A percentile compares a stretch with the other conserved stretches of the same genome.
phyloP scores from a whole-genome alignment of 2,797 vertebrate genomes.

The Mormyrops attenuatus region DNA sequence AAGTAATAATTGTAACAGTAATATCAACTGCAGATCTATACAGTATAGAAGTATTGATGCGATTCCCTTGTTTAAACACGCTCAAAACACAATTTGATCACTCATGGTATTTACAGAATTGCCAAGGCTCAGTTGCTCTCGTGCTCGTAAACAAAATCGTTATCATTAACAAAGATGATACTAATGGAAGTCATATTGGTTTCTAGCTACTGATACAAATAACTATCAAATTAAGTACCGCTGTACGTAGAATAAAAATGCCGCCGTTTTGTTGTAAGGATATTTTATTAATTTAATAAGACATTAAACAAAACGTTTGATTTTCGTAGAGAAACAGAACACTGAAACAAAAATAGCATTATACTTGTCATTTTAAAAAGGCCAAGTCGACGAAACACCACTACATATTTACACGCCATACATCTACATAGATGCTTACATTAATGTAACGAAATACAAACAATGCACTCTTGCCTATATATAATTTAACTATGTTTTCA shows the following conservation, averaged over 20 bases:
- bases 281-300: not conserved
- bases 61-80: not conserved
- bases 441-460: not conserved
- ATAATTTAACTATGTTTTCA: not conserved
- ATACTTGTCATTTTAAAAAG: not conserved
- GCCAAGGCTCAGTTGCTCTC: not conserved
- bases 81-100: not conserved
- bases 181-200: not conserved
- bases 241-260: not conserved
- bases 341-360: not conserved
- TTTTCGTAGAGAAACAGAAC: not conserved
- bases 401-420: not conserved
- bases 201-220: not conserved
- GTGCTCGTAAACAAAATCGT: not conserved
- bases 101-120: conserved; percentile 5
- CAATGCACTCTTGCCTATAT: not conserved
- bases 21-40: not conserved
- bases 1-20: not conserved
- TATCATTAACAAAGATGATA: not conserved
- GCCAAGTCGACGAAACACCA: not conserved
- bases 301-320: not conserved
- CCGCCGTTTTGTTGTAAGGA: not conserved
- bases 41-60: not conserved
- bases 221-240: not conserved
- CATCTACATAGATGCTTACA: not conserved